Evolutionary conservation across 1,140 invertebrate species (phyloP).

Genomic region (Spodoptera frugiperda): DNA sequence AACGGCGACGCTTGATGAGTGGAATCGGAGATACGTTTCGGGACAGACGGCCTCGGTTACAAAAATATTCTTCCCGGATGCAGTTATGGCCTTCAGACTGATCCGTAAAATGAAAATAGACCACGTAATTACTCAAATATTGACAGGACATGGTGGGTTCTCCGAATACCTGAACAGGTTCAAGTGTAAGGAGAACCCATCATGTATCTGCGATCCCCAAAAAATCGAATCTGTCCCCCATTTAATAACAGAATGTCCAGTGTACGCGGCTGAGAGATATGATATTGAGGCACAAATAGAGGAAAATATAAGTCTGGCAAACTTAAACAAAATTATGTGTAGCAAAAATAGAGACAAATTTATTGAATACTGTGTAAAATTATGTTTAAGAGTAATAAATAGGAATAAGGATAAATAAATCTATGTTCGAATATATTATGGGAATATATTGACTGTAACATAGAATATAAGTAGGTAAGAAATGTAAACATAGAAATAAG

Average conservation of each 20-base stretch:
- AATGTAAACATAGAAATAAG: no score
- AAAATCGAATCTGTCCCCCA: background rate
- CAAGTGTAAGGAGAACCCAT: constrained; percentile 3
- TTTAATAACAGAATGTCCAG: background rate
- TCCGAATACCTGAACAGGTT: constrained; percentile 11
- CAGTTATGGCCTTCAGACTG: background rate
- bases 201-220: background rate
- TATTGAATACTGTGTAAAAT: background rate
- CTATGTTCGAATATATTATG: no score
- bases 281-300: background rate
- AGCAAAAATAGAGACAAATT: background rate
- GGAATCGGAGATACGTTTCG: constrained; percentile 26
- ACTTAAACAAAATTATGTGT: background rate
- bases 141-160: constrained; percentile 28
- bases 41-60: background rate
- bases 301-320: background rate
- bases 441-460: no score
- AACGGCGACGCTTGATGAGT: constrained; percentile 26
- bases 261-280: background rate
- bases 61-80: constrained; percentile 29
- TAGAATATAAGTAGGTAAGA: no score
- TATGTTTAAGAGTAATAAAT: background rate
- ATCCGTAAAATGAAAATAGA: background rate
- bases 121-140: background rate
- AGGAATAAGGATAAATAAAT: background rate